These are phyloP conservation scores for Pheosia gnoma DNA, from an alignment of 2,888 invertebrate genomes.

Conservation along the genomic window DNA sequence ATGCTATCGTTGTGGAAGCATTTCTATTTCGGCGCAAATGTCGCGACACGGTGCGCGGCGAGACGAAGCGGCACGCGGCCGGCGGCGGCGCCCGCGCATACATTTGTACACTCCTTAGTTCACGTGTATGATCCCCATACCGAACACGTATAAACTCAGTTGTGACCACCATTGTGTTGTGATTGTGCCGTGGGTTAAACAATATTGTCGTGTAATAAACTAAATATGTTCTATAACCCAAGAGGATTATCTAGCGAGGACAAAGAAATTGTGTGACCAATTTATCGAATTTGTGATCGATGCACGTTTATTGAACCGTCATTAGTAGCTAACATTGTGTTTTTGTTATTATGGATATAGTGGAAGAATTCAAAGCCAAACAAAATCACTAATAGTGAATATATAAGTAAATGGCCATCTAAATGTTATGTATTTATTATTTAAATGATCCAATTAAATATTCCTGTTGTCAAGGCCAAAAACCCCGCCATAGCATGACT, in stretches of 20 bases:
- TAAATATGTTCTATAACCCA: not conserved
- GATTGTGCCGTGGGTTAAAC: constrained; percentile 18
- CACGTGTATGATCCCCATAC: constrained; percentile 64
- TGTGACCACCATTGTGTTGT: constrained; percentile 31
- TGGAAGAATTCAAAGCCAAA: not conserved
- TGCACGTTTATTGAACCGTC: not conserved
- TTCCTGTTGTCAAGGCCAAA: constrained; percentile 27
- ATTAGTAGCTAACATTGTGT: not conserved
- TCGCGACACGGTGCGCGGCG: constrained; percentile 51
- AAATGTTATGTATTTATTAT: constrained; percentile 1
- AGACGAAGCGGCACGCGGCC: constrained; percentile 57
- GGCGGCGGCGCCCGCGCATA: constrained; percentile 60
- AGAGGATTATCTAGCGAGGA: not conserved
- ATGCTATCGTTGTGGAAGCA: constrained; percentile 37
- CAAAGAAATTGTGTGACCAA: not conserved
- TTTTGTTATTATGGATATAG: too few relatives aligned
- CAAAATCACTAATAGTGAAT: not conserved
- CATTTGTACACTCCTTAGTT: constrained; percentile 62
- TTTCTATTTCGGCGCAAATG: constrained; percentile 77
- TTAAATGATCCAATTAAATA: constrained; percentile 19
- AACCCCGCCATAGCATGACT: constrained; percentile 30
- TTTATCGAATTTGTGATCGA: not conserved
- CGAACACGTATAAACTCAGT: constrained; percentile 57
- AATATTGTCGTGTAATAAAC: not conserved
- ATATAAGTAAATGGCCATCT: too few relatives aligned